Evolutionary conservation across 37 sponge, comb jelly and placozoan genomes (phyloP).

Genomic region (Eunapius fragilis): DNA sequence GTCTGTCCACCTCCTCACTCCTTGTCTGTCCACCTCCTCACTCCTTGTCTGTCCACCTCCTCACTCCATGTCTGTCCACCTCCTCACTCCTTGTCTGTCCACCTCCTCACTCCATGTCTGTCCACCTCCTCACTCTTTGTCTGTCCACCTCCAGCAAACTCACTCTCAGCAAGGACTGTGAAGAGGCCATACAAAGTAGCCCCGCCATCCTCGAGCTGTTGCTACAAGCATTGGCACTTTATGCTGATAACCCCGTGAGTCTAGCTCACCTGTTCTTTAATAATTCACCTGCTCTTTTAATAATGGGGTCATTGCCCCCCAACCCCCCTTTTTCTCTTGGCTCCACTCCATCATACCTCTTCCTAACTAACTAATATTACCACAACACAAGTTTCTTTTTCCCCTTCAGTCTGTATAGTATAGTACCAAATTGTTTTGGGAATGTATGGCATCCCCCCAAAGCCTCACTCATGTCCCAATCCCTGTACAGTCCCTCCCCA

Average conservation of each 20-base stretch:
- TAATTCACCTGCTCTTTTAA: neutral
- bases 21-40: too few species aligned
- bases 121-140: neutral
- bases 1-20: too few species aligned
- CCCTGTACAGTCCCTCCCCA: too few species aligned
- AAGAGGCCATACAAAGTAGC: constrained; percentile 17
- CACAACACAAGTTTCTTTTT: neutral
- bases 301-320: neutral
- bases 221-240: constrained; percentile 29
- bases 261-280: neutral
- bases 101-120: neutral
- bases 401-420: neutral
- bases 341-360: constrained; percentile 19
- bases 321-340: constrained; percentile 32
- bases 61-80: too few species aligned
- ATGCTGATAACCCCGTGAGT: constrained; percentile 14
- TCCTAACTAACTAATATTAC: too few species aligned
- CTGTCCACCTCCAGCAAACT: constrained; percentile 62
- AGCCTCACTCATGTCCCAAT: too few species aligned
- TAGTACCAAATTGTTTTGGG: neutral
- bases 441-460: too few species aligned
- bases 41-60: too few species aligned
- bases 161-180: constrained; percentile 52
- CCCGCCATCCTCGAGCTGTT: constrained; percentile 38
- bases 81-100: too few species aligned